Evolutionary conservation across 2,888 invertebrate species (phyloP).

Genomic region (Ephialtes manifestator): DNA sequence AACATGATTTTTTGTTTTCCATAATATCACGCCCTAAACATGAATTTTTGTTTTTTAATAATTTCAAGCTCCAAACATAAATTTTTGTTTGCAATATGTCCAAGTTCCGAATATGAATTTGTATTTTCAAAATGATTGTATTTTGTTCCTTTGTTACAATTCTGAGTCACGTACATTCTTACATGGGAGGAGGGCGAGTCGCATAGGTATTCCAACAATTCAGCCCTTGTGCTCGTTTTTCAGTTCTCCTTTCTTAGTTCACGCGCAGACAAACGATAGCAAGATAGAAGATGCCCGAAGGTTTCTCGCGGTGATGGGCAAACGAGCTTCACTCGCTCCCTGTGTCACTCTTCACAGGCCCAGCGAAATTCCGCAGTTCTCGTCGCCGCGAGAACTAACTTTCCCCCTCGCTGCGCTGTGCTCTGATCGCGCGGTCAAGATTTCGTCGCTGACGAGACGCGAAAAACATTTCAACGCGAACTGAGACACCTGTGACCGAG

Average conservation of each 20-base stretch:
- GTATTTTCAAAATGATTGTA: not conserved
- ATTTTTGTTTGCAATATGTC: no score
- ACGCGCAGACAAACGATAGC: slow-evolving; percentile 54
- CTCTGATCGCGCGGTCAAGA: slow-evolving; percentile 55
- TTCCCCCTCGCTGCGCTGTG: slow-evolving; percentile 33
- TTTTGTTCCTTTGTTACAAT: slow-evolving; percentile 10
- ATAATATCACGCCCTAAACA: no score
- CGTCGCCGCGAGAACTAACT: slow-evolving; percentile 49
- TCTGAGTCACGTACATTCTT: slow-evolving; percentile 19
- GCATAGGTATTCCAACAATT: slow-evolving; percentile 55
- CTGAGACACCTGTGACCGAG: slow-evolving; percentile 55
- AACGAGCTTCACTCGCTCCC: slow-evolving; percentile 46
- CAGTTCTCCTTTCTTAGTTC: slow-evolving; percentile 32
- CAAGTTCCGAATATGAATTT: no score
- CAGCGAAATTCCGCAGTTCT: slow-evolving; percentile 57
- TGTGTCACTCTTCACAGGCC: slow-evolving; percentile 42
- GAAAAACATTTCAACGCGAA: slow-evolving; percentile 58
- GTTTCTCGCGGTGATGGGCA: slow-evolving; percentile 54
- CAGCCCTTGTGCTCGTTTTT: slow-evolving; percentile 34
- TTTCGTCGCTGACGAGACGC: slow-evolving; percentile 58
- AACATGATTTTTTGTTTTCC: no score
- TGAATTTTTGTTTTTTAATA: no score
- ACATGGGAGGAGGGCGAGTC: slow-evolving; percentile 21
- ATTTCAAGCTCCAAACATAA: no score
- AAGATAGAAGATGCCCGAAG: slow-evolving; percentile 56